Evolutionary conservation across 2,113 vertebrate genomes (phyloP), one percentile per base, ranked within the genome.

Genomic region (Sphaerodactylus townsendi): DNA sequence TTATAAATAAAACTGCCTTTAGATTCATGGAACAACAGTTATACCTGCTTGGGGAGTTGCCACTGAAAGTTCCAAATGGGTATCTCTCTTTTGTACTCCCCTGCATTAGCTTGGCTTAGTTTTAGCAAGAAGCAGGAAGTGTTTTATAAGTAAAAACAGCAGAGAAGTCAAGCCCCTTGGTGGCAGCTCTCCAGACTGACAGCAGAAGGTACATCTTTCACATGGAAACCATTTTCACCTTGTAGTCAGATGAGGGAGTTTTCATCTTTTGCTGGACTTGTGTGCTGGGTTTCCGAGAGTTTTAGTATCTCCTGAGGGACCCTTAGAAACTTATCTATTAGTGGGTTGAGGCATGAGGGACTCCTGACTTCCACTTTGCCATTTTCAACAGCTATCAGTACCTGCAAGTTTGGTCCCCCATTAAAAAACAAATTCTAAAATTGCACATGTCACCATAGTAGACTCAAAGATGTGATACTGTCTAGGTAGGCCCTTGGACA

Each of bases 1-100:
- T 71, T 44, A 78, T 77, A 50, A 46, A 62, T 39, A 48, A 68
- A 77, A 76, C 33, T 37, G 37, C 23, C 79, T 72, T 39, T 76
- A 85, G 83, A 72, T 85, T 70, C 56, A 64, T 79, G 75, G 76
- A 85, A 79, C 41, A 78, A 25, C 68, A 65, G 28, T 56, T 30
- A 46, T 30, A 64, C 33, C 78, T 33, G 44, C 33, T 72, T 64
- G 50, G 39, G 15, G n/a, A 37, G 23, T 62, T 85, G n/a, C 37
- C 25, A 37, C 21, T 21, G 46, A 81, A 76, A 71, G n/a, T 62
- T 15, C 48, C 30, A 76, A 10, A 37, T 21, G 62, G 62, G 15
- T 68, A 19, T 46, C 59, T 39, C 70, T 68, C n/a, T 14, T 62
- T 39, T 68, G 46, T 75, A 25, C 10, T 21, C 28, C 30, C 21